Evolutionary conservation across 2,113 vertebrate genomes (phyloP), one percentile per base, ranked within the genome.

Genomic region (Tretioscincus oriximinensis): DNA sequence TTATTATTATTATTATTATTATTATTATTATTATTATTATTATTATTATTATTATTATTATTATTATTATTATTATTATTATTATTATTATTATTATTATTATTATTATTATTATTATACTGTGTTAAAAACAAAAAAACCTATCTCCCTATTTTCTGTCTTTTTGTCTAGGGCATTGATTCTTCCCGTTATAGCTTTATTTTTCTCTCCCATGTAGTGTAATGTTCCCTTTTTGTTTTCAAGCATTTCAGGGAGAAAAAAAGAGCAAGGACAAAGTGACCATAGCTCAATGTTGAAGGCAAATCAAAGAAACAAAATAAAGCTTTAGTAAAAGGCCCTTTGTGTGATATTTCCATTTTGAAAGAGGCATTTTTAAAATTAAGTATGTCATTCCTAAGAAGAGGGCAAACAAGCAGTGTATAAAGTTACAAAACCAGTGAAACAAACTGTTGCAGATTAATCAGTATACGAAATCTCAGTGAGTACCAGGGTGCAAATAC

Each of bases 131-230:
- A 84, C 88, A 87, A 89, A 90, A 81, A 91, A 85, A 90, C 80
- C 83, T n/a, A 73, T 87, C 90, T 83, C 88, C 89, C 92, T 95
- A 94, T 93, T 94, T 94, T 94, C 94, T 94, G 91, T 63, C 81
- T 85, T 90, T 82, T 80, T 84, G 78, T 90, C 92, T 93, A 94
- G 93, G 94, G 86, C 92, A 86, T 91, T 94, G 86, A 90, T 90
- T 85, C 82, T 90, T 90, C 85, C 78, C 5, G 84, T 86, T 73
- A 77, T 76, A 73, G 85, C 82, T 58, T 58, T 88, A 92, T 89
- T 93, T 93, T 93, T 92, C 31, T 94, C 93, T 93, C 91, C 31
- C 88, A 88, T 90, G 87, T 64, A 49, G 86, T 86, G 88, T 86
- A 90, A 90, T 90, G 76, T 85, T 88, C 74, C 86, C 7, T 81